Evolutionary conservation across 2,888 invertebrate genomes (phyloP), one percentile per base, ranked within the genome.

Genomic region (Andrena haemorrhoa): DNA sequence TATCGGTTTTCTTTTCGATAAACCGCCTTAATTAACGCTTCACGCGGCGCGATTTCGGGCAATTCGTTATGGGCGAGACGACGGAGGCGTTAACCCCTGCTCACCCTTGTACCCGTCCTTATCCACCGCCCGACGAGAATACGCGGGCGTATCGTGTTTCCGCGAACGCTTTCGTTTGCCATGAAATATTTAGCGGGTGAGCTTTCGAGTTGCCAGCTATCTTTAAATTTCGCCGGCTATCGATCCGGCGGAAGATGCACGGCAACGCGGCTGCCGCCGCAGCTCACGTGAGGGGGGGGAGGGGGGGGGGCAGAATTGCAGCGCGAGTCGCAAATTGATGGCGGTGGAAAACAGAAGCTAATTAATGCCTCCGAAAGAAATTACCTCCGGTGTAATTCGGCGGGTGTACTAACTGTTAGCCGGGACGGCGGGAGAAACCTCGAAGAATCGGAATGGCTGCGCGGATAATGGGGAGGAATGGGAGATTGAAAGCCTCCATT

Each of bases 301-400:
- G n/a, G 47, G 82, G 63, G 8, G 51, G 31, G 56, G 12, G 33
- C 53, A 49, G 88, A 80, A 74, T 88, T 85, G 86, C 83, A 72
- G 74, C 60, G 74, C 64, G 72, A 73, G 82, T 77, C 75, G 85
- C 86, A 85, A 89, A 90, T 91, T 89, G 89, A 91, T 91, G 88
- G 89, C 84, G 66, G 72, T 76, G 90, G 90, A 89, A 90, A 91
- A 91, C 88, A 89, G 87, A 89, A 86, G 90, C 88, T 91, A 91
- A 91, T 91, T 90, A 90, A 90, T 91, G 89, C 88, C 86, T 80
- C 79, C 75, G 78, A 85, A 85, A 86, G 88, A 79, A 86, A 91
- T 91, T 90, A 90, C 89, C 85, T 80, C 75, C 70, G 65, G 53
- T 81, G 86, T 86, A 88, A 86, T 86, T 86, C 83, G 80, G 69